phyloP scores from a whole-genome alignment of 1,140 invertebrate genomes.

The Cotesia glomerata region DNA sequence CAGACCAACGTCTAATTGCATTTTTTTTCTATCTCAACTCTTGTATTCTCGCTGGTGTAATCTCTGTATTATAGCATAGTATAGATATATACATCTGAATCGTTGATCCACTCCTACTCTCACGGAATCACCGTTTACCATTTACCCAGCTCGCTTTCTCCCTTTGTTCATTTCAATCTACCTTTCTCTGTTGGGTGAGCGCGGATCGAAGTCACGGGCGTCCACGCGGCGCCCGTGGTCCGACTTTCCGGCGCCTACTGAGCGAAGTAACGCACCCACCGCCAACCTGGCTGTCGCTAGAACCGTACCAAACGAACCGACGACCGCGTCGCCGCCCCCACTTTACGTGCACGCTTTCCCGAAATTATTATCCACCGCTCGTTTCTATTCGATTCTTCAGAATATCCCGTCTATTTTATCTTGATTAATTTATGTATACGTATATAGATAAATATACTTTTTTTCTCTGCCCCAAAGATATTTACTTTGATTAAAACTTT shows the following conservation, averaged over 20 bases:
- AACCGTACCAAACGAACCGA: slow-evolving; percentile 8
- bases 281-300: slow-evolving; percentile 20
- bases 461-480: neutral
- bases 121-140: neutral
- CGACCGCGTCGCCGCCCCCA: neutral
- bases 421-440: neutral
- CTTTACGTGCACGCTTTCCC: slow-evolving; percentile 12
- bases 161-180: slow-evolving; percentile 11
- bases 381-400: neutral
- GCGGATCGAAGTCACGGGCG: slow-evolving; percentile 40
- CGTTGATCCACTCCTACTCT: slow-evolving; percentile 21
- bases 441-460: neutral
- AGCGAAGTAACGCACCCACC: slow-evolving; percentile 27
- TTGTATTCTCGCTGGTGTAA: neutral
- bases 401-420: neutral
- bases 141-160: slow-evolving; percentile 14
- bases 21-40: slow-evolving; percentile 25
- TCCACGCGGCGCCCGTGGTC: slow-evolving; percentile 38
- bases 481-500: neutral
- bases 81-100: neutral
- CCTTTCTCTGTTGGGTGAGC: slow-evolving; percentile 21
- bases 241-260: slow-evolving; percentile 39
- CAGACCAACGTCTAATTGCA: slow-evolving; percentile 39
- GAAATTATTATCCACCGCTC: slow-evolving; percentile 23
- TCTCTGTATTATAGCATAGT: neutral